These are phyloP conservation scores for Eilema griseolum DNA, from an alignment of 2,888 invertebrate species.

Conservation along the genomic window DNA sequence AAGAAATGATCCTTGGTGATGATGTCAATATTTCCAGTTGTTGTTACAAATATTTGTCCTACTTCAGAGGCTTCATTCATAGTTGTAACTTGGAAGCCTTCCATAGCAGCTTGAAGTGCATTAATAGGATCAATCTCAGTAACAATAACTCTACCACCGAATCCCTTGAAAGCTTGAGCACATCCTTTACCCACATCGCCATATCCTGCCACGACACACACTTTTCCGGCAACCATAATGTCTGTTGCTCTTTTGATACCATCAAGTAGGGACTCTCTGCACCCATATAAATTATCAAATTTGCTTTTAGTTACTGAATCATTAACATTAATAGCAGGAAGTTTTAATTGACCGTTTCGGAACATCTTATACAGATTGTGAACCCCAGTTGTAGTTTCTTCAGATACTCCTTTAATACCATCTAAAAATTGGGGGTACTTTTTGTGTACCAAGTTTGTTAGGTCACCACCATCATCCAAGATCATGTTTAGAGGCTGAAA, in stretches of 20 bases:
- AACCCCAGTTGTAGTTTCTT: constrained; percentile 99
- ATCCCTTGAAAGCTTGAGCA: constrained; percentile 97
- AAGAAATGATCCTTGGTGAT: constrained; percentile 95
- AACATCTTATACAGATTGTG: constrained; percentile 99
- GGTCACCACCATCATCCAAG: constrained; percentile 99
- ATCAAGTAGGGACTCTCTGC: constrained; percentile 98
- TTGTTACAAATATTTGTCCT: constrained; percentile 98
- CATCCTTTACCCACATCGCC: constrained; percentile 99
- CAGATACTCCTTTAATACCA: constrained; percentile 95
- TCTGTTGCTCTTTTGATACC: constrained; percentile 99
- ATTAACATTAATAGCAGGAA: constrained; percentile 99
- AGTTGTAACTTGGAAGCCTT: constrained; percentile 97
- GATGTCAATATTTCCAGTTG: constrained; percentile 98
- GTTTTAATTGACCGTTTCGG: constrained; percentile 93
- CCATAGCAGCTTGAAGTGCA: constrained; percentile 99
- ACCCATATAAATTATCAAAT: constrained; percentile 99
- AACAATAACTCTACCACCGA: constrained; percentile 98
- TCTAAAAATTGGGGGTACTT: constrained; percentile 95
- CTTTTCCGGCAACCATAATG: constrained; percentile 99
- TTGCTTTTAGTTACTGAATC: constrained; percentile 99
- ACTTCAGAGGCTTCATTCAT: constrained; percentile 97
- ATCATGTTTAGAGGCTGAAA: constrained; percentile 98
- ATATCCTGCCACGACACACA: constrained; percentile 99
- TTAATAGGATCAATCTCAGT: constrained; percentile 99
- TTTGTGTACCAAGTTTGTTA: constrained; percentile 97